Evolutionary conservation across 2,888 invertebrate species (phyloP).

Genomic region (Galerucella calmariensis): DNA sequence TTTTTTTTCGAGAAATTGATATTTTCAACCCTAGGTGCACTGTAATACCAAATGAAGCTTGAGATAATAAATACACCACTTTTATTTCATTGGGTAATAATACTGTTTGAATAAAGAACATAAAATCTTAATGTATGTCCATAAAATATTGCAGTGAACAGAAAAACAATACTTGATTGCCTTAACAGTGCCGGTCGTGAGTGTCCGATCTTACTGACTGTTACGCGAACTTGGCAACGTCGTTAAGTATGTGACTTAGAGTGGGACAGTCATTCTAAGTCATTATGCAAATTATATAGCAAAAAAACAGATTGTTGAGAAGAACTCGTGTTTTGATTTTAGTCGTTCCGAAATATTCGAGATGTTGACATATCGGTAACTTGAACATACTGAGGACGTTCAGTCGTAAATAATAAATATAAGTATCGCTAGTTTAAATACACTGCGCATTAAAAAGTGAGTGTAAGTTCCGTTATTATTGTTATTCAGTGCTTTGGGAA

Average conservation of each 20-base stretch:
- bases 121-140: too few relatives aligned
- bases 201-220: not conserved
- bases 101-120: too few relatives aligned
- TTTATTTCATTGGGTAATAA: too few relatives aligned
- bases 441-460: conserved; percentile 44
- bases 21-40: too few relatives aligned
- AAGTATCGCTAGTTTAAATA: not conserved
- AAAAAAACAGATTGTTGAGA: conserved; percentile 47
- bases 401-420: not conserved
- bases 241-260: conserved; percentile 37
- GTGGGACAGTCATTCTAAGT: conserved; percentile 44
- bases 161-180: too few relatives aligned
- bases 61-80: too few relatives aligned
- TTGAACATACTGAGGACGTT: not conserved
- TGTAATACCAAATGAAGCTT: too few relatives aligned
- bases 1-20: too few relatives aligned
- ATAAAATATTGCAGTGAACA: too few relatives aligned
- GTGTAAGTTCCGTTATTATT: conserved; percentile 44
- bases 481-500: conserved; percentile 18
- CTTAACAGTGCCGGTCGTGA: not conserved
- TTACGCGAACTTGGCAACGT: conserved; percentile 31
- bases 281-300: conserved; percentile 47
- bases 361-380: conserved; percentile 44
- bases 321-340: conserved; percentile 43
- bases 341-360: conserved; percentile 46